A percentile compares a stretch with the other conserved stretches of the same genome.
These are phyloP conservation scores for Toxotes lorentzi DNA, from an alignment of 2,797 vertebrate genomes.

Conservation along the genomic window DNA sequence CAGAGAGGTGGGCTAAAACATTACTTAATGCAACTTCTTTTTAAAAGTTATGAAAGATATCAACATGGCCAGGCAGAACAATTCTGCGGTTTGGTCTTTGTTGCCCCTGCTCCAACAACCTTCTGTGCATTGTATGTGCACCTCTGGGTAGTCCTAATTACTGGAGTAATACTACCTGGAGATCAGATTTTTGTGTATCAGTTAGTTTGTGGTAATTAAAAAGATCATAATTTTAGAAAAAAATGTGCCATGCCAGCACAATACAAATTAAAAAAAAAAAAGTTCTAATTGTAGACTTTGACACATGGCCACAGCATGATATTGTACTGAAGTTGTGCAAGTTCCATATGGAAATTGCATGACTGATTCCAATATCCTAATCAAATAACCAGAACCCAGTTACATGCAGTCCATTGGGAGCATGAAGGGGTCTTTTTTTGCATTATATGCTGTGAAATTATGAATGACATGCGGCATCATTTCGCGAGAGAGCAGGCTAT, in stretches of 20 bases:
- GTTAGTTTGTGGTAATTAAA: not conserved
- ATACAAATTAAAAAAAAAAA: no score
- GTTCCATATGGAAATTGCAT: not conserved
- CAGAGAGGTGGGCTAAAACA: not conserved
- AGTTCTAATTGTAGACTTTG: not conserved
- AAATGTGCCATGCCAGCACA: not conserved
- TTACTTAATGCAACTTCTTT: not conserved
- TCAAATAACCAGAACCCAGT: not conserved
- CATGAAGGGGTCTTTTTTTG: not conserved
- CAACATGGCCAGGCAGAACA: not conserved
- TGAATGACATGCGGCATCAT: not conserved
- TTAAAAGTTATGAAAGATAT: not conserved
- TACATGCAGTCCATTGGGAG: not conserved
- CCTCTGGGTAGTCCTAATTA: not conserved
- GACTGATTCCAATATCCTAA: no score
- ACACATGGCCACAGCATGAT: not conserved
- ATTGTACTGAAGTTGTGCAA: not conserved
- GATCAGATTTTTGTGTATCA: not conserved
- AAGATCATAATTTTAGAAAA: not conserved
- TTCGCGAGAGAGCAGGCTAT: not conserved
- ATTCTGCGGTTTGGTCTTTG: not conserved
- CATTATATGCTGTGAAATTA: not conserved
- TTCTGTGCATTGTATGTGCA: not conserved
- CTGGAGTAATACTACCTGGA: not conserved
- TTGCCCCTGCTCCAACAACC: not conserved